These are phyloP conservation scores for Enteromius viviparus DNA, from an alignment of 2,797 vertebrate species.

Conservation along the genomic window DNA sequence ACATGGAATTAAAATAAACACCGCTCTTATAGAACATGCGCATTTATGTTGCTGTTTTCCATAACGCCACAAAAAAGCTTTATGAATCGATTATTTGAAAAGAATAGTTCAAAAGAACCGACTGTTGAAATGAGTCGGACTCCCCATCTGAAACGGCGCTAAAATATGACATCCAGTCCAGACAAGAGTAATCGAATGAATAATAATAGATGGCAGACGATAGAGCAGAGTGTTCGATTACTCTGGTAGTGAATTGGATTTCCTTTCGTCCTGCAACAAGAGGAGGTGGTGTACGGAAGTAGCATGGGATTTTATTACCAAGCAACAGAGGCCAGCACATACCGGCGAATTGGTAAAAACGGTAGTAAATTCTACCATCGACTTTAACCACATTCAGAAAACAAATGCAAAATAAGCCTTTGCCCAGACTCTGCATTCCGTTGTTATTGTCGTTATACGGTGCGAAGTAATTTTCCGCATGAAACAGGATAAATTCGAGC, in stretches of 20 bases:
- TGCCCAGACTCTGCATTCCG: background rate
- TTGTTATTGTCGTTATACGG: slow-evolving; percentile 3
- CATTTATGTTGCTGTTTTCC: background rate
- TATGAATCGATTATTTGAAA: background rate
- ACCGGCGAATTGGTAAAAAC: slow-evolving; percentile 60
- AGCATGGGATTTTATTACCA: slow-evolving; percentile 60
- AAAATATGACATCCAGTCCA: slow-evolving; percentile 65
- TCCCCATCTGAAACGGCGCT: slow-evolving; percentile 9
- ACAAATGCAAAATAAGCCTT: slow-evolving; percentile 26
- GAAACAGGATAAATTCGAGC: slow-evolving; percentile 46
- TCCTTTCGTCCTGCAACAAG: slow-evolving; percentile 50
- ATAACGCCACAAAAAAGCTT: background rate
- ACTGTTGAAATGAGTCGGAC: background rate
- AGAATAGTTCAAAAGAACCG: slow-evolving; percentile 15
- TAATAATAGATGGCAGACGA: accelerated
- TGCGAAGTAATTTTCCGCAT: slow-evolving; percentile 26
- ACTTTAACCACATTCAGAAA: background rate
- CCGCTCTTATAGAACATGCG: background rate
- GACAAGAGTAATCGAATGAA: slow-evolving; percentile 68
- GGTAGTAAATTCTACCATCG: background rate
- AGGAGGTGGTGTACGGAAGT: slow-evolving; percentile 79
- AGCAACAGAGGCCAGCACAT: slow-evolving; percentile 55
- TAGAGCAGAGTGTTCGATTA: slow-evolving; percentile 17
- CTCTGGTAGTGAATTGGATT: slow-evolving; percentile 59
- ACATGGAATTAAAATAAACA: background rate